Evolutionary conservation across 2,888 invertebrate genomes (phyloP).

Genomic region (Rhingia campestris): DNA sequence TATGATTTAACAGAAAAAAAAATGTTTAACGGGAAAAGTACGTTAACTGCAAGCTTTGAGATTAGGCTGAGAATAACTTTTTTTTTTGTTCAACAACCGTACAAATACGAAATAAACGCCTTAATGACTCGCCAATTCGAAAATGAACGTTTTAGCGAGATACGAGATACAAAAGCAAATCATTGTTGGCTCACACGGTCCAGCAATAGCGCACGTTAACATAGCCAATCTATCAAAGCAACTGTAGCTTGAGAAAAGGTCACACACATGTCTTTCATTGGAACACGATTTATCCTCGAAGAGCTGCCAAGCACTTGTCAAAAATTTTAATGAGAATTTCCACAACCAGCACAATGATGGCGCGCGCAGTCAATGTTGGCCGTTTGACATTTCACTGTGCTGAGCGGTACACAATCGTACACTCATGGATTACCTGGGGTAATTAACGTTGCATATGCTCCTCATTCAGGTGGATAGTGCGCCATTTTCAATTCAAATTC

Average conservation of each 20-base stretch:
- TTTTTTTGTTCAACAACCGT: background rate
- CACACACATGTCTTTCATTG: slow-evolving; percentile 64
- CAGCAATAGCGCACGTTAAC: background rate
- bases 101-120: background rate
- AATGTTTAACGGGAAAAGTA: background rate
- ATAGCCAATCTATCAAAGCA: slow-evolving; percentile 49
- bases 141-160: background rate
- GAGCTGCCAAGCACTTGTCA: slow-evolving; percentile 67
- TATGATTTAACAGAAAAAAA: slow-evolving; percentile 26
- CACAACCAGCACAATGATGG: slow-evolving; percentile 4
- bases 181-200: slow-evolving; percentile 12
- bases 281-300: slow-evolving; percentile 71
- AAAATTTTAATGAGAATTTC: slow-evolving; percentile 70
- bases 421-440: slow-evolving; percentile 25
- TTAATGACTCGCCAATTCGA: slow-evolving; percentile 5
- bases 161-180: background rate
- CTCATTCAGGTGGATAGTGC: slow-evolving; percentile 47
- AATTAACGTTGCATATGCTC: slow-evolving; percentile 71
- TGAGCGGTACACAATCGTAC: slow-evolving; percentile 32
- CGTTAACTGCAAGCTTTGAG: background rate
- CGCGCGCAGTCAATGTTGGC: slow-evolving; percentile 26
- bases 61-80: slow-evolving; percentile 21
- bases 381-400: slow-evolving; percentile 66
- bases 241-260: slow-evolving; percentile 47
- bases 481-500: slow-evolving; percentile 26